A percentile compares a stretch with the other conserved stretches of the same genome.
phyloP scores from a whole-genome alignment of 2,797 vertebrate genomes.

The Echiichthys vipera region DNA sequence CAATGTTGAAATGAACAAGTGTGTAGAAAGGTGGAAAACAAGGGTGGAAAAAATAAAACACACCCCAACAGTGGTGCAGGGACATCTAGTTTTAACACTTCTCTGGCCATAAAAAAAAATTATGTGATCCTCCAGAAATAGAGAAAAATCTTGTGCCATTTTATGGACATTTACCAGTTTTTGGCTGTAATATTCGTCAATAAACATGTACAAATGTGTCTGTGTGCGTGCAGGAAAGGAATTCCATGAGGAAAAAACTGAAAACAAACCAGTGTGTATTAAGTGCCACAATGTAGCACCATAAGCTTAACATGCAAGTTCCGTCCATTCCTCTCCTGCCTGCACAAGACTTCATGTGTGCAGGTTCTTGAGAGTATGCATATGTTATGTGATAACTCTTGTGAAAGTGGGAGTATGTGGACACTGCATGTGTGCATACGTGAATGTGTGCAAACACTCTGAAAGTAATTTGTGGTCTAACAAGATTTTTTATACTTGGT shows the following conservation, averaged over 20 bases:
- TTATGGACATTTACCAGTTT: background rate
- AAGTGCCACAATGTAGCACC: slow-evolving; percentile 1
- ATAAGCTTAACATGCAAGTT: slow-evolving; percentile 32
- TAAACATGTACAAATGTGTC: background rate
- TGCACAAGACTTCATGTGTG: background rate
- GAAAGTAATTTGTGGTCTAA: slow-evolving; percentile 6
- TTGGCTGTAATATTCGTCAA: background rate
- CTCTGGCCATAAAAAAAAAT: background rate
- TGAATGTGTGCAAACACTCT: background rate
- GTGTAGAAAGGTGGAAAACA: slow-evolving; percentile 1
- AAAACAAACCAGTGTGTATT: background rate
- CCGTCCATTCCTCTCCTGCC: slow-evolving; percentile 19
- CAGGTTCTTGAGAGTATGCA: background rate
- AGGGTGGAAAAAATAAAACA: background rate
- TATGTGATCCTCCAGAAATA: background rate
- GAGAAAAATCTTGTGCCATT: background rate
- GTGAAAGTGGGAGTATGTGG: background rate
- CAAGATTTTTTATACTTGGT: slow-evolving; percentile 24
- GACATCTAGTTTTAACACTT: background rate
- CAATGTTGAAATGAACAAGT: slow-evolving; percentile 42
- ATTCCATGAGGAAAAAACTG: background rate
- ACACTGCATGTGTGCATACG: background rate
- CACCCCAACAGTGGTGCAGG: background rate
- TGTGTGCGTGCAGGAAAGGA: background rate
- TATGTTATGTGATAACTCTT: background rate